Conservation (phyloP, 2,888 invertebrate species). For the Tinea pellionella region DNA sequence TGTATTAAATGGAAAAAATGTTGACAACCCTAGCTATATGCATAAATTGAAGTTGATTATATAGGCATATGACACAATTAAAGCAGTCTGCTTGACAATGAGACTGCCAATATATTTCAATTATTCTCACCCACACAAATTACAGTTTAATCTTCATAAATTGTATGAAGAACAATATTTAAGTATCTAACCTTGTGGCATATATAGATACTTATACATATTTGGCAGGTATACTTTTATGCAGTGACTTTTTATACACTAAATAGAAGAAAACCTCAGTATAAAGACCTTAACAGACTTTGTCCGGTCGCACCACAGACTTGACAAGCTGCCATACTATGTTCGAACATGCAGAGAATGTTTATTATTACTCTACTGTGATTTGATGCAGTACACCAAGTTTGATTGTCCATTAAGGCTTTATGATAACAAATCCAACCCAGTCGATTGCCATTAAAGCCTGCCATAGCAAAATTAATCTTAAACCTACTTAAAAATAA, state of each 20-base stretch:
- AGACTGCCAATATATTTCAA: constrained; percentile 39
- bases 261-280: too few species aligned
- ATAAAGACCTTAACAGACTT: too few species aligned
- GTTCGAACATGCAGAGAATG: too few species aligned
- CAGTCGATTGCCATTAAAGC: not conserved
- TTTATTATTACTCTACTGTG: too few species aligned
- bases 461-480: not conserved
- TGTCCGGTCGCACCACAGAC: too few species aligned
- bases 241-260: not conserved
- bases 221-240: not conserved
- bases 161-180: constrained; percentile 16
- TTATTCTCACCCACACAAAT: constrained; percentile 30
- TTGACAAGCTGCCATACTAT: too few species aligned
- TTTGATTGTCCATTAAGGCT: too few species aligned
- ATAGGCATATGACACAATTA: constrained; percentile 6
- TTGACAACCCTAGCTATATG: too few species aligned
- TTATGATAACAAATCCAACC: not conserved
- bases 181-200: constrained; percentile 29
- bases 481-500: not conserved
- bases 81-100: constrained; percentile 1
- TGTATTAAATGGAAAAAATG: too few species aligned
- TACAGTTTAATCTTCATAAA: constrained; percentile 2
- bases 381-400: too few species aligned
- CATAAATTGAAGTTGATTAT: constrained; percentile 2
- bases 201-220: too few species aligned